phyloP scores from a whole-genome alignment of 2,888 invertebrate genomes.

The Arctia plantaginis region DNA sequence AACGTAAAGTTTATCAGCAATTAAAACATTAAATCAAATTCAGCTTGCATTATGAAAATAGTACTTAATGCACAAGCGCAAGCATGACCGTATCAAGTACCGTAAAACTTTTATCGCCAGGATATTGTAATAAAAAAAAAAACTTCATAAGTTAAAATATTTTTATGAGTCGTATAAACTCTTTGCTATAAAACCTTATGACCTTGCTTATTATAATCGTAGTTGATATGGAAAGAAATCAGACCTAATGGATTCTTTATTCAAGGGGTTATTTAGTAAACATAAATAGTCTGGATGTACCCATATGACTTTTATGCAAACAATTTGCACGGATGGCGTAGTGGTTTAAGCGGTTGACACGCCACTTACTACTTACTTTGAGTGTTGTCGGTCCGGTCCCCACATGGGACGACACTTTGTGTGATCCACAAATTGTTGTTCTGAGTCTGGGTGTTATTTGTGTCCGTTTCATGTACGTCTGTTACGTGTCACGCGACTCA shows the following conservation, averaged over 20 bases:
- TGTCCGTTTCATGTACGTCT: no score
- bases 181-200: neutral
- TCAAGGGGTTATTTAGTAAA: neutral
- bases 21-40: neutral
- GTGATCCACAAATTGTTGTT: no score
- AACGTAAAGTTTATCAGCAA: neutral
- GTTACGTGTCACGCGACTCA: no score
- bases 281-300: neutral
- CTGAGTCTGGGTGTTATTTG: no score
- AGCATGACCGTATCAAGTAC: constrained; percentile 21
- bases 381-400: no score
- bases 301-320: neutral
- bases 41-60: constrained; percentile 5
- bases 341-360: no score
- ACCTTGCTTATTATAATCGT: neutral
- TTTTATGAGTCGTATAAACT: constrained; percentile 11
- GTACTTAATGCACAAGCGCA: constrained; percentile 23
- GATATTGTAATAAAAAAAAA: constrained; percentile 24
- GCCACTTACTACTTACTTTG: neutral
- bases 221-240: neutral
- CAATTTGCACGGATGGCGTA: neutral
- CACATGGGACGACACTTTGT: no score
- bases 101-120: constrained; percentile 32
- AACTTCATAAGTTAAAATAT: constrained; percentile 9
- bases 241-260: neutral